Evolutionary conservation across 2,113 vertebrate species (phyloP), one percentile per base, ranked within the genome.

Genomic region (Dicrurus megarhynchus): DNA sequence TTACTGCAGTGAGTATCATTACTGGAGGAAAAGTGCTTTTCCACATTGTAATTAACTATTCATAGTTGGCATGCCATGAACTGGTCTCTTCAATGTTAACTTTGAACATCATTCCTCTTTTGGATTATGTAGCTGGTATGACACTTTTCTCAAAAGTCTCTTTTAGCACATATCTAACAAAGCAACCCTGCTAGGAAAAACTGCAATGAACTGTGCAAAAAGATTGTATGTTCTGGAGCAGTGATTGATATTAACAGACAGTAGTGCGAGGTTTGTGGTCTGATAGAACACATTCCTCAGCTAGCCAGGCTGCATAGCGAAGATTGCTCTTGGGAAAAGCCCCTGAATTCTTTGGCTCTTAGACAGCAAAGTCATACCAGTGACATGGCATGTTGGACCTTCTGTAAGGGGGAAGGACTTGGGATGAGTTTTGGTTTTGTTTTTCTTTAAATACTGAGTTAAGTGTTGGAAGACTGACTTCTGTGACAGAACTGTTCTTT

Each of bases 271-370:
- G 39, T 75, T 71, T 96, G 90, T 97, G 96, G 88, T 95, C 84
- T 94, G 95, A 84, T 87, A 69, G 86, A 89, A 95, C 75, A 83
- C 90, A 96, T 97, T 97, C 90, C 91, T 97, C 73, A 76, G 71
- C 81, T 53, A 92, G 79, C 10, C 82, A 90, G 95, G 61, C 89
- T 90, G 81, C 37, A 87, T 97, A 94, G 84, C 95, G 89, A 79
- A 96, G 92, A 91, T 69, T 91, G 47, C 85, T 96, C 84, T 95
- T 96, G 77, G 89, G 84, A 97, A 92, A 96, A 95, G 88, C 94
- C 86, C 82, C 89, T 59, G 57, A 60, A 96, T 98, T 96, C 92
- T 93, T 97, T 97, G 92, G 89, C 84, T 95, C n/a, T 93, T 90
- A 60, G 73, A 95, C 89, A 96, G 80, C 68, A 41, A 95, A 95